phyloP scores from a whole-genome alignment of 2,888 invertebrate species.

The Aromia moschata region DNA sequence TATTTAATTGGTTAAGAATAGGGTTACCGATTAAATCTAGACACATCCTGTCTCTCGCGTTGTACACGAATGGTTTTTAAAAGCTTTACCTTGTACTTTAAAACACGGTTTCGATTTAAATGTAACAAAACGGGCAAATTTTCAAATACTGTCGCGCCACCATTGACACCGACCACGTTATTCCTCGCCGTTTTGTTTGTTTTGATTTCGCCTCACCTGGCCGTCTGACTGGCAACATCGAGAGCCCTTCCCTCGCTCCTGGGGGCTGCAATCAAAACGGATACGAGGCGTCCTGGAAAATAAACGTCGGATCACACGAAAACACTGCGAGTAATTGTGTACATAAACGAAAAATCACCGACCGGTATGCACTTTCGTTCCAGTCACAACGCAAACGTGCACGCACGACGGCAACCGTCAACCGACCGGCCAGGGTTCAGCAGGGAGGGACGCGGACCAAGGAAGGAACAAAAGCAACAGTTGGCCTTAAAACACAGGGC shows the following conservation, averaged over 20 bases:
- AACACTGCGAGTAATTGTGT: not conserved
- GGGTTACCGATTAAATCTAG: not conserved
- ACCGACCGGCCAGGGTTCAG: not conserved
- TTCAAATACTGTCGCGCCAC: not conserved
- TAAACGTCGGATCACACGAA: not conserved
- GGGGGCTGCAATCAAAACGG: not conserved
- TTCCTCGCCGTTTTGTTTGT: not conserved
- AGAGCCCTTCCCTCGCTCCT: too few species aligned
- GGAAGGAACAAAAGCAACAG: slow-evolving; percentile 20
- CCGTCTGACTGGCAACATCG: not conserved
- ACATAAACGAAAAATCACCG: not conserved
- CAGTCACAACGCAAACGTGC: slow-evolving; percentile 4
- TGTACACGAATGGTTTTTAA: too few species aligned
- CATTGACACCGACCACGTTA: not conserved
- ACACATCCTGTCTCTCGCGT: not conserved
- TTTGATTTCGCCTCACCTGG: slow-evolving; percentile 1
- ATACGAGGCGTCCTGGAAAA: not conserved
- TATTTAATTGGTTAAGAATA: not conserved
- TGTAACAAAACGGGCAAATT: not conserved
- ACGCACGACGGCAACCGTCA: slow-evolving; percentile 15
- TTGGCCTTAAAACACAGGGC: slow-evolving; percentile 14
- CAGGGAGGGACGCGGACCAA: not conserved
- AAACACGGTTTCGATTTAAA: too few species aligned
- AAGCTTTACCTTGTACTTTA: too few species aligned
- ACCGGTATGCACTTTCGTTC: not conserved